These are phyloP conservation scores for Carpatolechia fugitivella DNA, from an alignment of 2,888 invertebrate genomes.

Conservation along the genomic window DNA sequence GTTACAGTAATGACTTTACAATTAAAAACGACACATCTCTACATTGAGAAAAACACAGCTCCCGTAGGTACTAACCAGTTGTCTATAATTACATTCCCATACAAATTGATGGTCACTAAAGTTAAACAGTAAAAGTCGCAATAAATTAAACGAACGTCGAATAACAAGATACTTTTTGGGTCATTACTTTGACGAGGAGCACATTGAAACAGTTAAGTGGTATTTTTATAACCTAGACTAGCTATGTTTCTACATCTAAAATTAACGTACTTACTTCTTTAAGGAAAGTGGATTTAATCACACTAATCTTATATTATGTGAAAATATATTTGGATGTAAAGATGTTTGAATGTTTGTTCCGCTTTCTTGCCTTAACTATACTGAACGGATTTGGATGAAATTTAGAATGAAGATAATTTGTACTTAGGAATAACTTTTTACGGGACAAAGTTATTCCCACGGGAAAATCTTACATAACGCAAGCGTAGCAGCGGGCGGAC, in stretches of 20 bases:
- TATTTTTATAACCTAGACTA: constrained; percentile 63
- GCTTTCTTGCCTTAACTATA: no score
- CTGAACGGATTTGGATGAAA: no score
- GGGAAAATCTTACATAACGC: no score
- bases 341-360: no score
- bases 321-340: no score
- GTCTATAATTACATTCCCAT: constrained; percentile 18
- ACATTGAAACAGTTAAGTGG: constrained; percentile 63
- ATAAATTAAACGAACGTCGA: constrained; percentile 64
- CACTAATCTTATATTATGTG: no score
- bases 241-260: constrained; percentile 32
- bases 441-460: no score
- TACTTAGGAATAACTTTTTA: no score
- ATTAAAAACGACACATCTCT: neutral
- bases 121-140: constrained; percentile 61
- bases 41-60: neutral
- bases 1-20: no score
- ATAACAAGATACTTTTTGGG: constrained; percentile 60
- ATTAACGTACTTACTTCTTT: constrained; percentile 18
- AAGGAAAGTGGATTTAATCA: no score
- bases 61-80: neutral
- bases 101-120: constrained; percentile 55
- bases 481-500: no score
- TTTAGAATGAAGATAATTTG: no score
- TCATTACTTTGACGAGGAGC: constrained; percentile 57